Evolutionary conservation across 1,140 invertebrate genomes (phyloP).

Genomic region (Brachionus calyciflorus): DNA sequence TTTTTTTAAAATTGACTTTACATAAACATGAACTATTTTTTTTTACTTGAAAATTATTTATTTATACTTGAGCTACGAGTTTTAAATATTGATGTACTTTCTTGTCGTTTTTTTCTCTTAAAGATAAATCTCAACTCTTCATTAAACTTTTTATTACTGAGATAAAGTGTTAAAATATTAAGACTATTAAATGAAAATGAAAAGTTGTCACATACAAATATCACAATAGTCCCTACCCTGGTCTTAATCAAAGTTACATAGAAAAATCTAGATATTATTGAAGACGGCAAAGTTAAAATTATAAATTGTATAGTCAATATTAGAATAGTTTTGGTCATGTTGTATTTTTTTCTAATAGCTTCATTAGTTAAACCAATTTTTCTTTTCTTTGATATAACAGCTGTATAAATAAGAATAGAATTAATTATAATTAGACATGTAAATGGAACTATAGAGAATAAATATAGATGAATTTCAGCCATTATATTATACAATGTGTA

Average conservation of each 20-base stretch:
- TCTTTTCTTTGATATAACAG: not conserved
- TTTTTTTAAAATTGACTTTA: no score
- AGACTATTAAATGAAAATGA: not conserved
- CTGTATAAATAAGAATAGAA: not conserved
- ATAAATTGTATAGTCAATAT: not conserved
- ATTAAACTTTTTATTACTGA: not conserved
- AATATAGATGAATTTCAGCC: not conserved
- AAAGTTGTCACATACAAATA: not conserved
- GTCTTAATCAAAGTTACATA: not conserved
- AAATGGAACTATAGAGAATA: not conserved
- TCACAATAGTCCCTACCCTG: not conserved
- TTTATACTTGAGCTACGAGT: no score
- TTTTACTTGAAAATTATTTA: no score
- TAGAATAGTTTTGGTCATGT: not conserved
- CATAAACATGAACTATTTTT: no score
- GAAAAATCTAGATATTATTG: slow-evolving; percentile 5
- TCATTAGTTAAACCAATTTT: not conserved
- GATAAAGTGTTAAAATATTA: not conserved
- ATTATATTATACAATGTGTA: not conserved
- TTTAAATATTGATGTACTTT: no score
- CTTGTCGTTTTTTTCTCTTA: no score
- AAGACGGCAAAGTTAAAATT: not conserved
- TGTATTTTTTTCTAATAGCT: slow-evolving; percentile 6
- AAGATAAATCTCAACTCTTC: not conserved
- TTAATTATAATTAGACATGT: not conserved